A percentile compares a stretch with the other conserved stretches of the same genome.
Conservation (phyloP, 1,140 invertebrate species). For the Aphidius ervi region DNA sequence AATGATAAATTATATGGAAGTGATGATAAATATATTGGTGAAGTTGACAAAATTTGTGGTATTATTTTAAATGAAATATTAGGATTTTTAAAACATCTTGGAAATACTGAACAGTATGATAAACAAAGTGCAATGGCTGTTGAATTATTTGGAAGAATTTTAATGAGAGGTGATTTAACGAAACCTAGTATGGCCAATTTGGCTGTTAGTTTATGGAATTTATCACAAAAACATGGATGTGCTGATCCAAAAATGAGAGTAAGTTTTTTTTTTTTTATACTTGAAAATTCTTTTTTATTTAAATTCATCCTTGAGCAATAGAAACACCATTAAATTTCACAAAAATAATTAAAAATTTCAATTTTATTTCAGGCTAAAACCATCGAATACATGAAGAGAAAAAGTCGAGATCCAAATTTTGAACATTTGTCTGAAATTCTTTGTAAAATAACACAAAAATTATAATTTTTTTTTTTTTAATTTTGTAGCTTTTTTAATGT, state of each 20-base stretch:
- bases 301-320: too few species aligned
- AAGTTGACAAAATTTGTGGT: conserved; percentile 74
- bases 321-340: not conserved
- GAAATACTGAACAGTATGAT: conserved; percentile 57
- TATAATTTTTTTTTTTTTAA: too few species aligned
- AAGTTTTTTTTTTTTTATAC: conserved; percentile 24
- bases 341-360: conserved; percentile 4
- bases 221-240: conserved; percentile 62
- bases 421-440: conserved; percentile 40
- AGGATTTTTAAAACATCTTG: conserved; percentile 64
- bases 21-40: conserved; percentile 78
- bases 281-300: too few species aligned
- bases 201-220: conserved; percentile 73
- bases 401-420: conserved; percentile 37
- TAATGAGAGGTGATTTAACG: conserved; percentile 66
- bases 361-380: conserved; percentile 33
- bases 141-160: conserved; percentile 71
- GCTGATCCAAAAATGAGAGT: conserved; percentile 54
- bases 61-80: conserved; percentile 77
- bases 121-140: conserved; percentile 67
- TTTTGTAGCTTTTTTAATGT: not conserved
- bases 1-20: conserved; percentile 91
- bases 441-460: conserved; percentile 35
- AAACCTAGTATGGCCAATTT: conserved; percentile 59
- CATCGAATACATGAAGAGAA: conserved; percentile 39